Base-by-base conservation (phyloP, 1,140 invertebrate species). In the Drosophila ficusphila region DNA sequence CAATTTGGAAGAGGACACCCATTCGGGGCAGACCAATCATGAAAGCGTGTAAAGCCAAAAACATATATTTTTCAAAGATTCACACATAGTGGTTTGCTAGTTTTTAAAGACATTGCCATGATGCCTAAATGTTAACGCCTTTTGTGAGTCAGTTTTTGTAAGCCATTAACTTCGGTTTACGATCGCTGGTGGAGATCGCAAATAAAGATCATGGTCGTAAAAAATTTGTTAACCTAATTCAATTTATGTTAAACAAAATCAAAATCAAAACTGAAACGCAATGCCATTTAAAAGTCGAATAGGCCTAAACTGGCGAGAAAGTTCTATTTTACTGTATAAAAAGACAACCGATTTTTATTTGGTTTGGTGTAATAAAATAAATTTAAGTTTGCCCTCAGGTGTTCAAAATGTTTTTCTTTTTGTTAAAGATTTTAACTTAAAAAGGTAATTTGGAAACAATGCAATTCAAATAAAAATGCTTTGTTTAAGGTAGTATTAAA, bases 1-100 rank as follows among this genome's bases (percentile, higher is more conserved):
- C 54, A 68, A 67, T 42, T 33, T 19, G 46, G n/a, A 67, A 27
- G 64, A 52, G 61, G 61, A 68, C 61, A 67, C 42, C 57, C 25
- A 18, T 12, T 54, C 8, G n/a, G 21, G 21, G 9, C 29, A 25
- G 18, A 38, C 12, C 60, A 34, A 65, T 67, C 42, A 39, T 39
- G 4, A 27, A 48, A 47, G 61, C 39, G 57, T 34, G 21, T 48
- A 42, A 42, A 19, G 4, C 33, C 21, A n/a, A 25, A 52, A 44
- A 19, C 19, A 46, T 27, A 16, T 36, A 14, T 25, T 29, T 18
- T 58, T 53, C 5, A 0, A 1, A 54, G 9, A 44, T 21, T 60
- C 38, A 33, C 54, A 53, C 29, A 21, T 31, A 12, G 9, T 4
- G 14, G 7, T 33, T 33, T 16, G 12, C 12, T 21, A 53, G 46